phyloP scores from a whole-genome alignment of 2,888 invertebrate genomes.

The Drosophila tanythrix region DNA sequence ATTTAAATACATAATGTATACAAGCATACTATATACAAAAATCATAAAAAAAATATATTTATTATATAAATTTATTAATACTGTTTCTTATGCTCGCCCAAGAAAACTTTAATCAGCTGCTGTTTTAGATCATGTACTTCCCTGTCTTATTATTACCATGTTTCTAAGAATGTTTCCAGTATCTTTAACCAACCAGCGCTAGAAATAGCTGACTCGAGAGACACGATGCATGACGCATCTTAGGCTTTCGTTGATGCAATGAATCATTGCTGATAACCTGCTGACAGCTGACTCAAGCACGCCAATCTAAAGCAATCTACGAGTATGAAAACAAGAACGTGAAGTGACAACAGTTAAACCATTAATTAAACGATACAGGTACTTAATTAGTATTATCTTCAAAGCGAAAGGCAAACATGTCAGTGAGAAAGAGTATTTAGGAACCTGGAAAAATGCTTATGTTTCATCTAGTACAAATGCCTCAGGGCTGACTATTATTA shows the following conservation, averaged over 20 bases:
- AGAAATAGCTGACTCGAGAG: not conserved
- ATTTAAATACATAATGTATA: not conserved
- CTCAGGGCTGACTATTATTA: too few species aligned
- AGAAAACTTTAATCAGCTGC: not conserved
- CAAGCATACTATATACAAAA: not conserved
- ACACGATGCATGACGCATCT: constrained; percentile 16
- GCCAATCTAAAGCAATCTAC: constrained; percentile 26
- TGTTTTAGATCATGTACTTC: too few species aligned
- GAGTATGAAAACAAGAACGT: not conserved
- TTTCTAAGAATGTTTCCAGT: not conserved
- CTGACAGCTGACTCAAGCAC: not conserved
- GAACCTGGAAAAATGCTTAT: not conserved
- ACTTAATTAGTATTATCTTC: constrained; percentile 53
- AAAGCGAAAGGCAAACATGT: constrained; percentile 9
- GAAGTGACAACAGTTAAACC: constrained; percentile 27
- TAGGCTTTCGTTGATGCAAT: not conserved
- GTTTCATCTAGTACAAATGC: not conserved
- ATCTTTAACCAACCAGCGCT: not conserved
- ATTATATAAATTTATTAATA: not conserved
- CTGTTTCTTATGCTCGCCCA: too few species aligned
- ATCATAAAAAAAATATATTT: not conserved
- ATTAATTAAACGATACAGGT: constrained; percentile 48
- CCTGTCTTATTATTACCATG: not conserved
- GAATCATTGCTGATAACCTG: constrained; percentile 17
- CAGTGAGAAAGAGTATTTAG: not conserved